Evolutionary conservation across 1,140 invertebrate genomes (phyloP).

Genomic region (Trypoxylus dichotomus): DNA sequence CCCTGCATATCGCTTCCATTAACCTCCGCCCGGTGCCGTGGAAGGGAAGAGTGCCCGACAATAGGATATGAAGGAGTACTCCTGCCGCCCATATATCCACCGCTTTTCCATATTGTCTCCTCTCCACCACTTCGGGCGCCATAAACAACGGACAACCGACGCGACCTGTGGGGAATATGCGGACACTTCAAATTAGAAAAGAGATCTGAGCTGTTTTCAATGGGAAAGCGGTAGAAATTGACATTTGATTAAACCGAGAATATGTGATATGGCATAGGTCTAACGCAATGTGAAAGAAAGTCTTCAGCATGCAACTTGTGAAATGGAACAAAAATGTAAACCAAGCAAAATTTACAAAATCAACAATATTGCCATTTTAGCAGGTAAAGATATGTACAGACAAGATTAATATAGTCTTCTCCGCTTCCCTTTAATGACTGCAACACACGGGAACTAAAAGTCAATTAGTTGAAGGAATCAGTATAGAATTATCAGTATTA

Average conservation of each 20-base stretch:
- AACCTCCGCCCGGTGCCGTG: conserved; percentile 89
- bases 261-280: neutral
- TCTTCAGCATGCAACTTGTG: neutral
- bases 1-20: conserved; percentile 86
- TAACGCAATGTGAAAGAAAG: neutral
- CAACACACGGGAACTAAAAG: too few species aligned
- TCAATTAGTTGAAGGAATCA: too few species aligned
- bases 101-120: conserved; percentile 91
- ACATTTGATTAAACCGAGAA: neutral
- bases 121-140: conserved; percentile 93
- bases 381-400: too few species aligned
- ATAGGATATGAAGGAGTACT: conserved; percentile 88
- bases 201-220: neutral
- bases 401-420: too few species aligned
- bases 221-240: neutral
- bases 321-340: neutral
- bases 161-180: conserved; percentile 64
- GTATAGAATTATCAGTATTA: too few species aligned
- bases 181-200: neutral
- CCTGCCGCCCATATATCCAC: conserved; percentile 97
- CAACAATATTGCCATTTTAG: neutral
- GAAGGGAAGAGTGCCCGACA: conserved; percentile 93
- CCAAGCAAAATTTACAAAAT: neutral
- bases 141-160: conserved; percentile 96
- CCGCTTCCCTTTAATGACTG: too few species aligned